Evolutionary conservation across 2,797 vertebrate species (phyloP), one percentile per base, ranked within the genome.

Genomic region (Galago senegalensis): DNA sequence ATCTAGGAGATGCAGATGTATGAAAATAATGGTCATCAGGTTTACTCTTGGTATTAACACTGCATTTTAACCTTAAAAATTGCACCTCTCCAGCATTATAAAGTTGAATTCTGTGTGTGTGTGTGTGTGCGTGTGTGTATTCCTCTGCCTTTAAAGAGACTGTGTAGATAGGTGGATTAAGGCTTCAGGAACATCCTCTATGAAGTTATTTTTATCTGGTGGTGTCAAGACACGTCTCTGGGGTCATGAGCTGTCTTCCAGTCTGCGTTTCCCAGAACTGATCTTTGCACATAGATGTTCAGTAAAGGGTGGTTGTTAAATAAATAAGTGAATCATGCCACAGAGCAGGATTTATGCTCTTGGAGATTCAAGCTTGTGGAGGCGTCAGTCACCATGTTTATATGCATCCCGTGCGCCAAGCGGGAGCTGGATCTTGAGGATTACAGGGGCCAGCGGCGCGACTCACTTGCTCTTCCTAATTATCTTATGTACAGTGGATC

Each of bases 231-330:
- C 53, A 77, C 43, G 56, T 81, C 23, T 93, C 29, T 60, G 43
- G 65, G 25, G 4, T 81, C 21, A 20, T 31, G 73, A 70, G 10
- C 49, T 73, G 10, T 43, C 73, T 73, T 11, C 3, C 5, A 43
- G 25, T 21, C 43, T 63, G 75, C 88, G 65, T 87, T 89, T 70
- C 72, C 37, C 34, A 75, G 49, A 73, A 29, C 58, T 7, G 70
- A 31, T 67, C 77, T 89, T 95, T 80, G n/a, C 37, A 70, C 49
- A 49, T 58, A 65, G 79, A 31, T 92, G 53, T 63, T 95, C 65
- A 90, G 4, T 87, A 76, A 93, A 70, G 70, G 40, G 40, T 77
- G 3, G n/a, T 14, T 84, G 25, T 58, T 49, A 91, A 87, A 73
- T 89, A 75, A 69, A 81, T 49, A 72, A 90, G 25, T 43, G 56